Conservation (phyloP, 2,797 vertebrate species). For the Catostomus latipinnis region DNA sequence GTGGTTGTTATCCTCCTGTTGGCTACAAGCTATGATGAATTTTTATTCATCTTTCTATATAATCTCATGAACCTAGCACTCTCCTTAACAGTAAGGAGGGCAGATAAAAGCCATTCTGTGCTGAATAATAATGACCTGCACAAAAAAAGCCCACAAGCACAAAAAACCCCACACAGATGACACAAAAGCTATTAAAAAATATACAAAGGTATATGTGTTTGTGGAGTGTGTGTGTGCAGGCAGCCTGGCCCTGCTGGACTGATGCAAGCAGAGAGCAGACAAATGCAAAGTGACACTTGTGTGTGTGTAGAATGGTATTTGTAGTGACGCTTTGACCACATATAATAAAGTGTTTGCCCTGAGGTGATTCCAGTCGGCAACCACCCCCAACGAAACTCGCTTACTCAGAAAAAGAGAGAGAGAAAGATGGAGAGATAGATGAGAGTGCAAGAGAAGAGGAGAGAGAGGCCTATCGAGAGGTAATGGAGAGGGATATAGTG, state of each 20-base stretch:
- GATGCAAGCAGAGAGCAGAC: conserved; percentile 82
- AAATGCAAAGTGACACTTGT: conserved; percentile 93
- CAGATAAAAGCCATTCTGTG: conserved; percentile 29
- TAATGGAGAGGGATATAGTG: conserved; percentile 36
- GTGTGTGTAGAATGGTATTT: conserved; percentile 91
- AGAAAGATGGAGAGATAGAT: conserved; percentile 50
- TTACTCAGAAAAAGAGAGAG: conserved; percentile 74
- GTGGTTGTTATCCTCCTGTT: neutral
- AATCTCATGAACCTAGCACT: conserved; percentile 18
- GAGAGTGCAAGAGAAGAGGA: conserved; percentile 14
- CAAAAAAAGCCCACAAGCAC: neutral
- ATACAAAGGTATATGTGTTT: conserved; percentile 1
- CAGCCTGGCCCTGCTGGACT: conserved; percentile 66
- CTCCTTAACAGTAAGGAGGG: neutral
- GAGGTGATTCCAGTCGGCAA: conserved; percentile 85
- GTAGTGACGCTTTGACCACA: conserved; percentile 91
- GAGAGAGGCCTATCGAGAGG: conserved; percentile 37
- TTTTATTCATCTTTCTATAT: conserved; percentile 47
- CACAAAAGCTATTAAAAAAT: neutral
- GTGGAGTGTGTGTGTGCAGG: conserved; percentile 31
- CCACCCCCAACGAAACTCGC: conserved; percentile 83
- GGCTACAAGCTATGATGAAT: conserved; percentile 27
- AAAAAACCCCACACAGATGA: neutral
- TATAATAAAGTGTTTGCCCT: conserved; percentile 92
- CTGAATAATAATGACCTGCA: neutral